A percentile compares a stretch with the other conserved stretches of the same genome.
phyloP scores from a whole-genome alignment of 2,113 vertebrate genomes.

The Scomber japonicus region DNA sequence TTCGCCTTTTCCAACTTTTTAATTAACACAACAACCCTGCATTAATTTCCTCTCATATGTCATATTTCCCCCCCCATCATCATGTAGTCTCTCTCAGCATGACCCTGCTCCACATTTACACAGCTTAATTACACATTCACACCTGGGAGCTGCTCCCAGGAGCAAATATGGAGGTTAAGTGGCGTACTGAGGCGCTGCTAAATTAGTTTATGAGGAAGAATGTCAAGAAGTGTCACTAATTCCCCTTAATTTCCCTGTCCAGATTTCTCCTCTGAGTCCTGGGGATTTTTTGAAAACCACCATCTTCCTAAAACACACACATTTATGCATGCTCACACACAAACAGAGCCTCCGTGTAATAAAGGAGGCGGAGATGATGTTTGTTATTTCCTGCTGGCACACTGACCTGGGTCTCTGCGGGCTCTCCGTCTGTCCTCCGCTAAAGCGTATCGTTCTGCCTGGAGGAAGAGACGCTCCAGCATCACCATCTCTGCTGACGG shows the following conservation, averaged over 20 bases:
- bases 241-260: background rate
- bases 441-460: conserved; percentile 83
- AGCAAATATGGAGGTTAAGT: conserved; percentile 44
- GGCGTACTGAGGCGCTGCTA: background rate
- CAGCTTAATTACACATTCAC: conserved; percentile 62
- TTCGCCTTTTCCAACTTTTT: conserved; percentile 26
- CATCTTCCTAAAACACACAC: background rate
- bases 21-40: conserved; percentile 44
- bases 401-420: conserved; percentile 84
- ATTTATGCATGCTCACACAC: background rate
- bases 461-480: conserved; percentile 88
- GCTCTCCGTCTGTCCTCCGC: conserved; percentile 82
- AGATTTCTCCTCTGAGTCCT: background rate
- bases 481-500: conserved; percentile 90
- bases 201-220: conserved; percentile 13
- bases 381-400: background rate
- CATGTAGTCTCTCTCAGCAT: conserved; percentile 30
- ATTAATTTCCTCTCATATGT: conserved; percentile 45
- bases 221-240: conserved; percentile 2
- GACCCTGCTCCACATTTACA: conserved; percentile 50
- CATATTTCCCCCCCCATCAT: conserved; percentile 24
- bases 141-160: conserved; percentile 56
- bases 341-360: background rate
- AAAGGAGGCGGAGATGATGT: background rate
- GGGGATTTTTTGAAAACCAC: background rate